phyloP scores from a whole-genome alignment of 2,888 invertebrate species.

The Hyposoter didymator region DNA sequence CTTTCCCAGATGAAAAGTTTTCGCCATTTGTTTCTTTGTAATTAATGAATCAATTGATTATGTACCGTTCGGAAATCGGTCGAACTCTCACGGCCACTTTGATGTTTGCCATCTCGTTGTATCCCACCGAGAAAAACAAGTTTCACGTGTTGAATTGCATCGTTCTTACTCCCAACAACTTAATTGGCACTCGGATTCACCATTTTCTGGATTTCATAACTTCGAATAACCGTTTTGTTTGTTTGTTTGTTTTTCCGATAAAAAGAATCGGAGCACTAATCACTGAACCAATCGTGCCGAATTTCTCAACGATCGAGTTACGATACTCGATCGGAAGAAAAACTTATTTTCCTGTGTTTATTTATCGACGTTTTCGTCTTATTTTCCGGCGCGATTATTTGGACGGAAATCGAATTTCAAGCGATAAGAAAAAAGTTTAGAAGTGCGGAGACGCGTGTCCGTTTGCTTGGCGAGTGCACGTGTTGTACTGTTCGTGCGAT shows the following conservation, averaged over 20 bases:
- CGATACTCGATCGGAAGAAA: background rate
- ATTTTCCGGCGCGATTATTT: background rate
- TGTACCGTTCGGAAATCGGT: slow-evolving; percentile 88
- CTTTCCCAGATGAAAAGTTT: background rate
- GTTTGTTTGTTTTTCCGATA: background rate
- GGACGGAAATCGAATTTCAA: slow-evolving; percentile 18
- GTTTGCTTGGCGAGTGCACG: slow-evolving; percentile 78
- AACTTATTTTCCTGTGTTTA: background rate
- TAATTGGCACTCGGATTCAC: slow-evolving; percentile 7
- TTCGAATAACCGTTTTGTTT: background rate
- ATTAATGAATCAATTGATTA: slow-evolving; percentile 33
- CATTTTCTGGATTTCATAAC: background rate
- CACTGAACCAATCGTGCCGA: background rate
- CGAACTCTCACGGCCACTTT: slow-evolving; percentile 88
- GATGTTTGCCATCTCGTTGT: slow-evolving; percentile 86
- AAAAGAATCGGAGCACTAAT: background rate
- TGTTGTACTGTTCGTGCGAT: slow-evolving; percentile 80
- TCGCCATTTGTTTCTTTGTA: background rate
- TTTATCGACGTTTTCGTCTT: background rate
- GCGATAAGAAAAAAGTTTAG: slow-evolving; percentile 33
- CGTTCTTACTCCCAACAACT: slow-evolving; percentile 37
- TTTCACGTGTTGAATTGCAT: slow-evolving; percentile 50
- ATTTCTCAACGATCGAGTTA: background rate
- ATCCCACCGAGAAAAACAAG: slow-evolving; percentile 35
- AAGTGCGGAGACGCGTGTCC: slow-evolving; percentile 68